A percentile compares a stretch with the other conserved stretches of the same genome.
Conservation (phyloP, 1,140 invertebrate species). For the Choristoneura fumiferana region DNA sequence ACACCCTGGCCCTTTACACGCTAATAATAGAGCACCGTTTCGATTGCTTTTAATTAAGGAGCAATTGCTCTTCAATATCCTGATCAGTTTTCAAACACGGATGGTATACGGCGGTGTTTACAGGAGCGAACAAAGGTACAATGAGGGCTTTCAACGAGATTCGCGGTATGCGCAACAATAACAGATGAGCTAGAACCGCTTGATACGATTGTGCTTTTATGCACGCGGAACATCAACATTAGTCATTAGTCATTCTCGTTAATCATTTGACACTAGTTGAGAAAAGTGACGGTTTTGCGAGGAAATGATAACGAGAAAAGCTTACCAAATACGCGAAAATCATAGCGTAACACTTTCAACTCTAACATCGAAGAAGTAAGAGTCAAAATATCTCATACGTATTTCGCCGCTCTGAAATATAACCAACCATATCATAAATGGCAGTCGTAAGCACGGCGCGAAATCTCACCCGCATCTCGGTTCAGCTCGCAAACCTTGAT, state of each 20-base stretch:
- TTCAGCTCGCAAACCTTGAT: background rate
- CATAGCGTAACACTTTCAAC: too few relatives aligned
- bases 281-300: too few relatives aligned
- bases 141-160: conserved; percentile 41
- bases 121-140: conserved; percentile 39
- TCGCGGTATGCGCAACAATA: conserved; percentile 51
- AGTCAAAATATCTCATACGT: too few relatives aligned
- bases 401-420: background rate
- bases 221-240: background rate
- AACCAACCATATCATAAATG: background rate
- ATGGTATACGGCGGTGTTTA: conserved; percentile 30
- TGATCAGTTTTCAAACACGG: conserved; percentile 14
- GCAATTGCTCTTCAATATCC: conserved; percentile 19
- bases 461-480: conserved; percentile 9
- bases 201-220: conserved; percentile 20
- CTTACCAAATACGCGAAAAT: too few relatives aligned
- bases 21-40: conserved; percentile 24
- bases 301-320: too few relatives aligned
- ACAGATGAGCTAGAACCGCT: conserved; percentile 39
- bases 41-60: conserved; percentile 25
- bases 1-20: background rate
- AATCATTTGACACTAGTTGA: too few relatives aligned
- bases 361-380: too few relatives aligned
- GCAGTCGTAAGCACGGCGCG: background rate
- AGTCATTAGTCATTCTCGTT: too few relatives aligned